A percentile compares a stretch with the other conserved stretches of the same genome.
phyloP scores from a whole-genome alignment of 2,113 vertebrate species.

The Emydura subglobosa region DNA sequence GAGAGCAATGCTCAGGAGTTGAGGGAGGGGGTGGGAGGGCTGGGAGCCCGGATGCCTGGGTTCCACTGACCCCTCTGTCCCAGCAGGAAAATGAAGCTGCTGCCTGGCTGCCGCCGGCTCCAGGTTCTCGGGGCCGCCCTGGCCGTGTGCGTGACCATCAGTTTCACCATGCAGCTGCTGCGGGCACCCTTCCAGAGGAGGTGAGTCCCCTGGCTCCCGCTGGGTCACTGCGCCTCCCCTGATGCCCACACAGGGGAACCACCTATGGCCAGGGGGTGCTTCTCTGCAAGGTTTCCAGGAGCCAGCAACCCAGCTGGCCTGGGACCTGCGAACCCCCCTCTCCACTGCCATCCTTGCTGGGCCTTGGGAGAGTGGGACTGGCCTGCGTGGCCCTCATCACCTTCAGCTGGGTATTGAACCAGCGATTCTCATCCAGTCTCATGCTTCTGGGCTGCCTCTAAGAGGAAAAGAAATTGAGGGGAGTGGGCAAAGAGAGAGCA shows the following conservation, averaged over 20 bases:
- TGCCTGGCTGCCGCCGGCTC: constrained; percentile 10
- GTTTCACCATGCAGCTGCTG: constrained; percentile 73
- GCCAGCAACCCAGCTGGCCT: no score
- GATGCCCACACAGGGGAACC: neutral
- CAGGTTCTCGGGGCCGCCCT: constrained; percentile 68
- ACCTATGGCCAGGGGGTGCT: neutral
- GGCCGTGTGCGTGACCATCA: constrained; percentile 73
- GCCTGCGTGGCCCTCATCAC: no score
- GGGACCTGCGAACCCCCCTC: no score
- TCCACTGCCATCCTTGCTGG: no score
- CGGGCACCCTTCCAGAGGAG: constrained; percentile 63
- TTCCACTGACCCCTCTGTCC: neutral
- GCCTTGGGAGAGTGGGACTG: no score
- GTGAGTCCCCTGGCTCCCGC: constrained; percentile 37
- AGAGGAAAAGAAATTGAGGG: no score
- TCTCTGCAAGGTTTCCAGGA: no score
- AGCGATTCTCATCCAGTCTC: no score
- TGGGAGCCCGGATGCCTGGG: neutral
- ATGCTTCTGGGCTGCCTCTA: no score
- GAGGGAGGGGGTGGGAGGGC: no score
- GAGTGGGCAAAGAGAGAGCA: no score
- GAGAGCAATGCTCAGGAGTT: neutral
- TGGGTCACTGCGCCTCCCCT: neutral
- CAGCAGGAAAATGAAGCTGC: neutral
- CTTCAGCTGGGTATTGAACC: no score